Conservation (phyloP, 2,113 vertebrate genomes). For the Erinaceus europaeus region DNA sequence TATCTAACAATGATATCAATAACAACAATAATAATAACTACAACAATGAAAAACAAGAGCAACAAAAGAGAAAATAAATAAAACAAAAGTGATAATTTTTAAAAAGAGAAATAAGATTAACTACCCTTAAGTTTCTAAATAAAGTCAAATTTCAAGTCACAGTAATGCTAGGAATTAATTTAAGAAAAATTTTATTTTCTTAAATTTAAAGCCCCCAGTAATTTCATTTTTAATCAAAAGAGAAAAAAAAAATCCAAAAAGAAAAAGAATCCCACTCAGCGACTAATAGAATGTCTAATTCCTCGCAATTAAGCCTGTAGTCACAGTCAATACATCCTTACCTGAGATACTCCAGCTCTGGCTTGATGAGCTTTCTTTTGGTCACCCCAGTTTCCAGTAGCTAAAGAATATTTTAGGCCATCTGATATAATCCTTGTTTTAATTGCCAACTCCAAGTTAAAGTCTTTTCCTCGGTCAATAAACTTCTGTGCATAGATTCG, state of each 20-base stretch:
- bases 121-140: slow-evolving; percentile 3
- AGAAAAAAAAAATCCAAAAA: not conserved
- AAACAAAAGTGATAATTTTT: too few relatives aligned
- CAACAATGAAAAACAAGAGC: too few relatives aligned
- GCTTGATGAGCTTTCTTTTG: slow-evolving; percentile 99
- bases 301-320: not conserved
- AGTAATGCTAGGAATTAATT: slow-evolving; percentile 29
- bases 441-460: slow-evolving; percentile 97
- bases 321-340: slow-evolving; percentile 53
- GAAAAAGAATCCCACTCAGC: not conserved
- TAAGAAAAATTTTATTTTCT: slow-evolving; percentile 37
- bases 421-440: slow-evolving; percentile 99
- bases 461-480: slow-evolving; percentile 97
- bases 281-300: not conserved
- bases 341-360: slow-evolving; percentile 97
- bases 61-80: too few relatives aligned
- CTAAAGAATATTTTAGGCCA: slow-evolving; percentile 96
- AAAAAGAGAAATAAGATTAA: too few relatives aligned
- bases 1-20: too few relatives aligned
- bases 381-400: slow-evolving; percentile 99
- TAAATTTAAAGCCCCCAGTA: slow-evolving; percentile 28
- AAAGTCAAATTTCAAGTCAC: slow-evolving; percentile 9
- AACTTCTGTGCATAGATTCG: slow-evolving; percentile 98
- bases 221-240: not conserved
- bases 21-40: too few relatives aligned